These are phyloP conservation scores for Battus philenor DNA, from an alignment of 1,140 invertebrate genomes.

Conservation along the genomic window DNA sequence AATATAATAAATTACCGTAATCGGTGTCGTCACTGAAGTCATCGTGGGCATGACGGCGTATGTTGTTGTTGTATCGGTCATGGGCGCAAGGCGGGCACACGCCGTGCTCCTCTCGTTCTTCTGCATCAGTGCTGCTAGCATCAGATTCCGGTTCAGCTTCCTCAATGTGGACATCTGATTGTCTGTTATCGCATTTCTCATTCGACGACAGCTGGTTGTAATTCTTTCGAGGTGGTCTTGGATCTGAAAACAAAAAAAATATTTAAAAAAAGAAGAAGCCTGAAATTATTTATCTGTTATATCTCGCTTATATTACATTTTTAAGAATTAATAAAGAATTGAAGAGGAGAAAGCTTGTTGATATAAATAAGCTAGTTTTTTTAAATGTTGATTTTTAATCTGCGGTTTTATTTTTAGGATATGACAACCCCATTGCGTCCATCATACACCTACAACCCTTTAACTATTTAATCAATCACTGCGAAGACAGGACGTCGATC, in stretches of 20 bases:
- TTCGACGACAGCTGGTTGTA: conserved; percentile 74
- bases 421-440: too few species aligned
- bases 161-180: conserved; percentile 61
- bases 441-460: too few species aligned
- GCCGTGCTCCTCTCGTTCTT: conserved; percentile 57
- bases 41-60: conserved; percentile 59
- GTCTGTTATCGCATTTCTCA: conserved; percentile 64
- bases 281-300: too few species aligned
- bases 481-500: too few species aligned
- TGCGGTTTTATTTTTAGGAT: too few species aligned
- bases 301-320: too few species aligned
- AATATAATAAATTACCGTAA: conserved; percentile 62
- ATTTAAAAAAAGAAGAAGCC: too few species aligned
- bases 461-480: too few species aligned
- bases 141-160: conserved; percentile 68
- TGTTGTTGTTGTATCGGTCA: conserved; percentile 70
- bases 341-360: too few species aligned
- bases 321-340: too few species aligned
- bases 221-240: conserved; percentile 66
- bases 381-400: too few species aligned
- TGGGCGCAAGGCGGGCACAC: conserved; percentile 67
- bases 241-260: conserved; percentile 45
- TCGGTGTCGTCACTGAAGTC: conserved; percentile 74
- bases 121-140: conserved; percentile 70
- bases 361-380: too few species aligned